Percentiles rank a stretch among this genome's conserved stretches.
phyloP scores from a whole-genome alignment of 2,113 vertebrate genomes.

The Manacus vitellinus region DNA sequence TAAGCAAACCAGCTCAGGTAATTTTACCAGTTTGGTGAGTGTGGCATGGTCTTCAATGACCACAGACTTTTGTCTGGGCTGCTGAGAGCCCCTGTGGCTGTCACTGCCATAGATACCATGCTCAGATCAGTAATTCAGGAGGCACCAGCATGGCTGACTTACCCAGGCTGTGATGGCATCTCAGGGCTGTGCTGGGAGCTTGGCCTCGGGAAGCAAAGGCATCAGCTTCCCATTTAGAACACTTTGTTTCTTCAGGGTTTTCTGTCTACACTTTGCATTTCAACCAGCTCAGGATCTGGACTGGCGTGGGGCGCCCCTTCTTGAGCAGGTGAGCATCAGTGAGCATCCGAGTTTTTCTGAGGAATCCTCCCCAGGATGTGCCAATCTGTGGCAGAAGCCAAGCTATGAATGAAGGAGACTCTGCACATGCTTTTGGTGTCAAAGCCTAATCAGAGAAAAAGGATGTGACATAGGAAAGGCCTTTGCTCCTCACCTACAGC shows the following conservation, averaged over 20 bases:
- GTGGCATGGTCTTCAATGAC: accelerated
- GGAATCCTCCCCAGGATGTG: not conserved
- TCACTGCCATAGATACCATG: accelerated
- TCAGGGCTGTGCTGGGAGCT: not conserved
- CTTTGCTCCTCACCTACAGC: accelerated
- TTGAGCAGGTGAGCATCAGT: not conserved
- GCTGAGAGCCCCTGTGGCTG: not conserved
- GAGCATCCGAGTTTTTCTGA: not conserved
- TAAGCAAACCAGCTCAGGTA: not conserved
- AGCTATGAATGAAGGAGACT: not conserved
- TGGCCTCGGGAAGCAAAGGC: not conserved
- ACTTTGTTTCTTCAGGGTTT: not conserved
- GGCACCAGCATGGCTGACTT: not conserved
- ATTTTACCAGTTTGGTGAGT: not conserved
- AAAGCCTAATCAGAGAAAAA: not conserved
- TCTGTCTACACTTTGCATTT: not conserved
- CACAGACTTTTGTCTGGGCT: not conserved
- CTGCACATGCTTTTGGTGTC: accelerated
- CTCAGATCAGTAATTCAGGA: not conserved
- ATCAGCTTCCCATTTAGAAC: not conserved
- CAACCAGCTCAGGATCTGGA: not conserved
- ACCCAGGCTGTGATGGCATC: not conserved
- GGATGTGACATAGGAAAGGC: not conserved
- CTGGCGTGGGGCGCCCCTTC: accelerated
- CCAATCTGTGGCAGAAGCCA: not conserved